These are phyloP conservation scores for Laticauda laticaudata DNA, from an alignment of 2,113 vertebrate genomes.

Conservation along the genomic window DNA sequence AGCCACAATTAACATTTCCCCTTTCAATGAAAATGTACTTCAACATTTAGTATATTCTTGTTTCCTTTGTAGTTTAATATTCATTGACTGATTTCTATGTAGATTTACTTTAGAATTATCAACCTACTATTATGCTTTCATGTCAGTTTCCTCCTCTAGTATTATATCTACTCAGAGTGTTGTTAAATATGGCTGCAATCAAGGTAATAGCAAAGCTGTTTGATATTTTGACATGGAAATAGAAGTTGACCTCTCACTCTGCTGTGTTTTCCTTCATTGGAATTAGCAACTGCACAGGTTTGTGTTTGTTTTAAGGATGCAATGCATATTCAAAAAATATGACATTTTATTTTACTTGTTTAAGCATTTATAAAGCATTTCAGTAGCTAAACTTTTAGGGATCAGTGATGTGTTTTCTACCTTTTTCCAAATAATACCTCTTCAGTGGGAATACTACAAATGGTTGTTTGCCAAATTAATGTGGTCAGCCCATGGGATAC, in stretches of 20 bases:
- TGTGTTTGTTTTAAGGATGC: not conserved
- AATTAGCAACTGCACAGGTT: not conserved
- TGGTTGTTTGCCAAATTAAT: not conserved
- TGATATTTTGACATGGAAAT: not conserved
- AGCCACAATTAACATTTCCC: slow-evolving; percentile 20
- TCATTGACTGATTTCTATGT: fast-evolving
- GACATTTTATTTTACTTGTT: not conserved
- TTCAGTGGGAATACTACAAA: not conserved
- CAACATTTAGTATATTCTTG: not conserved
- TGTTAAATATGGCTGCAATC: slow-evolving; percentile 13
- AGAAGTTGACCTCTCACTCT: not conserved
- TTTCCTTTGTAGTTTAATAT: slow-evolving; percentile 10
- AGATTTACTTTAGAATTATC: not conserved
- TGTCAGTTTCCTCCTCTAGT: not conserved
- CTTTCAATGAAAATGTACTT: slow-evolving; percentile 1
- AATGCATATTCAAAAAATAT: not conserved
- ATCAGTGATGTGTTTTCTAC: not conserved
- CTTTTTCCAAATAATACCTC: no score
- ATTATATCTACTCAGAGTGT: not conserved
- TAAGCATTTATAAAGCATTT: not conserved
- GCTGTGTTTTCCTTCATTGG: not conserved
- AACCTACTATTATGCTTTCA: fast-evolving
- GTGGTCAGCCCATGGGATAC: not conserved
- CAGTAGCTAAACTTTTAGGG: not conserved
- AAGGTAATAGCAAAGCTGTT: not conserved